A percentile compares a stretch with the other conserved stretches of the same genome.
phyloP scores from a whole-genome alignment of 2,113 vertebrate species.

The Caranx ignobilis region DNA sequence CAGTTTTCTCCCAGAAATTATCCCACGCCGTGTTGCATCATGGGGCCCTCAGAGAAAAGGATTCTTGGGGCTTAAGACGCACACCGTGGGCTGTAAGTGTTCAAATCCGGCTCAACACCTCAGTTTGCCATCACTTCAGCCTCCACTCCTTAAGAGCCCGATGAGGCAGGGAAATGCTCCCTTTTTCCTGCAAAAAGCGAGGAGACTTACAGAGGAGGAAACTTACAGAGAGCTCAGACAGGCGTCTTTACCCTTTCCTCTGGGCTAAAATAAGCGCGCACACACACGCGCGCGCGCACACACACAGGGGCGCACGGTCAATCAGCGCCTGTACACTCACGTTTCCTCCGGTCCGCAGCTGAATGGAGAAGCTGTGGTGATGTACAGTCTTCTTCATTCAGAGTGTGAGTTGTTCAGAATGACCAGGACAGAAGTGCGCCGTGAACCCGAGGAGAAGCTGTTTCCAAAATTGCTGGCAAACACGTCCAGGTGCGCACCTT shows the following conservation, averaged over 20 bases:
- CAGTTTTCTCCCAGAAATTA: conserved; percentile 36
- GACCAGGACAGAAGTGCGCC: background rate
- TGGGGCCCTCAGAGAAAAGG: conserved; percentile 22
- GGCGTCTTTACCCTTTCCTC: background rate
- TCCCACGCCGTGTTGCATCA: conserved; percentile 30
- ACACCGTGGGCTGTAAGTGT: conserved; percentile 49
- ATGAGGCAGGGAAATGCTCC: conserved; percentile 25
- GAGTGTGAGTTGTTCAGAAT: background rate
- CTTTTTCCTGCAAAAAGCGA: conserved; percentile 1
- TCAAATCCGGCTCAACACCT: conserved; percentile 64
- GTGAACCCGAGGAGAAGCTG: background rate
- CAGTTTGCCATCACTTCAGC: conserved; percentile 53
- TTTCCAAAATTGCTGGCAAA: conserved; percentile 1
- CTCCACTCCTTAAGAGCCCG: conserved; percentile 44
- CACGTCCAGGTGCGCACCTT: conserved; percentile 40
- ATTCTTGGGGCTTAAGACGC: conserved; percentile 49
- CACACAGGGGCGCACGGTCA: conserved; percentile 25
- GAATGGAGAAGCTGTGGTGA: background rate
- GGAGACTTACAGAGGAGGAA: conserved; percentile 16
- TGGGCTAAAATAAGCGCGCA: conserved; percentile 28
- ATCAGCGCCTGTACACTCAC: conserved; percentile 13
- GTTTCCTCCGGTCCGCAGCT: conserved; percentile 24
- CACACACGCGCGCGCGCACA: conserved; percentile 15
- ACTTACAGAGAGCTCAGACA: conserved; percentile 29
- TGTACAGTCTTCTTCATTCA: background rate